A percentile compares a stretch with the other conserved stretches of the same genome.
Conservation (phyloP, 2,888 invertebrate genomes). For the Scaeva pyrastri region DNA sequence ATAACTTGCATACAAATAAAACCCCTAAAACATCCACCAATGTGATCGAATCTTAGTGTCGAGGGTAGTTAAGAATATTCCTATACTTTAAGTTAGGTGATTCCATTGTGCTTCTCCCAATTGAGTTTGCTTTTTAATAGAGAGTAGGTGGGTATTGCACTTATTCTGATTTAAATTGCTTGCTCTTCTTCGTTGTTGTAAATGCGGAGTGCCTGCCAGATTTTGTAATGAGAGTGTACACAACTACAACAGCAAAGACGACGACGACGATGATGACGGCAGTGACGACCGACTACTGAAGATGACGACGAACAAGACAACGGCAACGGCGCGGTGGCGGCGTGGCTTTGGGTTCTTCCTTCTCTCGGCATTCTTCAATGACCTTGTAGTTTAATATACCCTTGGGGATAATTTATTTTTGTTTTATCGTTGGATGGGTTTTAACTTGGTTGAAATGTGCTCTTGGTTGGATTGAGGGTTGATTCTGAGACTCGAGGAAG, state of each 20-base stretch:
- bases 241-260: not conserved
- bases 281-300: too few relatives aligned
- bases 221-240: constrained; percentile 48
- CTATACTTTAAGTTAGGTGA: not conserved
- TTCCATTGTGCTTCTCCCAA: not conserved
- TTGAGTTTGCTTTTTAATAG: constrained; percentile 20
- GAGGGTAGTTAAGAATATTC: not conserved
- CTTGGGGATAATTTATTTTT: constrained; percentile 65
- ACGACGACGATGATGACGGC: not conserved
- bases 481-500: constrained; percentile 7
- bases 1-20: not conserved
- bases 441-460: constrained; percentile 24
- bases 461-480: constrained; percentile 7
- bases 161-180: constrained; percentile 67
- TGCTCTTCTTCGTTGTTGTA: constrained; percentile 22
- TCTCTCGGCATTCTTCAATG: constrained; percentile 53
- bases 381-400: constrained; percentile 68
- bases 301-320: not conserved
- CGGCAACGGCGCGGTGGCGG: not conserved
- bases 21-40: constrained; percentile 1
- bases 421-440: constrained; percentile 39
- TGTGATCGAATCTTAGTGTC: not conserved
- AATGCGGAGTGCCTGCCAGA: constrained; percentile 33
- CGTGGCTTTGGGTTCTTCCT: constrained; percentile 37
- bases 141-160: constrained; percentile 50